Percentiles rank a stretch among this genome's conserved stretches.
Evolutionary conservation across 1,140 invertebrate genomes (phyloP).

Genomic region (Tribolium castaneum): DNA sequence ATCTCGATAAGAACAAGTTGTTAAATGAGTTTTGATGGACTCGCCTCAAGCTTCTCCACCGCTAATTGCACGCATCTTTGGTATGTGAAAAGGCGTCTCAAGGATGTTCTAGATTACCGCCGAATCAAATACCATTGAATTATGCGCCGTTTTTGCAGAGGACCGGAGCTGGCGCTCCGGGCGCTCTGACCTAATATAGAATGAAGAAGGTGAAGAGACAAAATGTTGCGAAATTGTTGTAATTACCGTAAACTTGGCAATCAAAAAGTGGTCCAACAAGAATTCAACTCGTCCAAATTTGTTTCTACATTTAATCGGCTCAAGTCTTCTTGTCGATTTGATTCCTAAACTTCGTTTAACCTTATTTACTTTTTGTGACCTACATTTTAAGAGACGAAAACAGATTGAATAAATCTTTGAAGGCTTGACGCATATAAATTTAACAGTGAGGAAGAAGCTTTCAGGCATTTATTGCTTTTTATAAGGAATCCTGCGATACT

Average conservation of each 20-base stretch:
- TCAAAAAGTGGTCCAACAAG: not conserved
- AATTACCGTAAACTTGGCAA: conserved; percentile 29
- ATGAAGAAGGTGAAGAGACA: not conserved
- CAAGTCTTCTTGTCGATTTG: no score
- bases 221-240: conserved; percentile 5
- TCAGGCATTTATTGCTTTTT: no score
- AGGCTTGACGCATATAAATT: no score
- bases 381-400: no score
- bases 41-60: conserved; percentile 19
- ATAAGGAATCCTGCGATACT: no score
- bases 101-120: conserved; percentile 28
- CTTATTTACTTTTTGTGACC: no score
- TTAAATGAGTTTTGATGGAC: conserved; percentile 33
- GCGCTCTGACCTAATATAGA: conserved; percentile 8
- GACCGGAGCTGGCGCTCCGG: not conserved
- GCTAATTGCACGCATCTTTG: conserved; percentile 33
- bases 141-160: conserved; percentile 15
- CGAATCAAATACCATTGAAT: conserved; percentile 29
- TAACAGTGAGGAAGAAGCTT: no score
- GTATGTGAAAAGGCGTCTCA: conserved; percentile 34
- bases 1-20: conserved; percentile 15
- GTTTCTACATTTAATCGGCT: no score
- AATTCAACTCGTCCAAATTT: no score
- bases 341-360: no score
- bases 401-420: no score